These are phyloP conservation scores for Microctonus brassicae DNA, from an alignment of 2,888 invertebrate genomes.

Conservation along the genomic window DNA sequence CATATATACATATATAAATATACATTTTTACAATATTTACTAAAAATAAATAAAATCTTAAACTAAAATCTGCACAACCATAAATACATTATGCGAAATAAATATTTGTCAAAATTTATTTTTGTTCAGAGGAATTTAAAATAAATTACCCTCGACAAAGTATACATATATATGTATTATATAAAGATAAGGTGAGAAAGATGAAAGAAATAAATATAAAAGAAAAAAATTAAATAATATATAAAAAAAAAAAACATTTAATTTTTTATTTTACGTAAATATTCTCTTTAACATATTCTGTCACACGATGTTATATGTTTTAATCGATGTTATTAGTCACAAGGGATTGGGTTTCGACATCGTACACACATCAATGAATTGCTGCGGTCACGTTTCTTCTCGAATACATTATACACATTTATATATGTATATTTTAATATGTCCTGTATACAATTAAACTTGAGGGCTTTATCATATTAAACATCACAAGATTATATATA, in stretches of 20 bases:
- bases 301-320: slow-evolving; percentile 41
- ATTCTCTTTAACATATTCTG: slow-evolving; percentile 7
- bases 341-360: slow-evolving; percentile 41
- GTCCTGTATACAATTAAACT: neutral
- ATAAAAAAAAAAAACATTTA: too few relatives aligned
- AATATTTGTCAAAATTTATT: neutral
- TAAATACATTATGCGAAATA: neutral
- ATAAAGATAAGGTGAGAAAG: too few relatives aligned
- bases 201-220: too few relatives aligned
- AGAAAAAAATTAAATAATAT: too few relatives aligned
- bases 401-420: neutral
- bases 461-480: slow-evolving; percentile 26
- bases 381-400: slow-evolving; percentile 17
- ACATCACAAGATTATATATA: neutral
- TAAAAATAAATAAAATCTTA: too few relatives aligned
- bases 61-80: slow-evolving; percentile 3
- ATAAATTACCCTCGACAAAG: too few relatives aligned
- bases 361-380: slow-evolving; percentile 6
- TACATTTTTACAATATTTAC: neutral
- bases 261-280: neutral
- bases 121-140: neutral
- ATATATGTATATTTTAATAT: neutral
- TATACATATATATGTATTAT: too few relatives aligned
- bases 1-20: slow-evolving; percentile 45
- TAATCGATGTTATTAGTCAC: slow-evolving; percentile 46